Percentiles rank a stretch among this genome's conserved stretches.
phyloP scores from a whole-genome alignment of 2,888 invertebrate genomes.

The Exephanes ischioxanthus region DNA sequence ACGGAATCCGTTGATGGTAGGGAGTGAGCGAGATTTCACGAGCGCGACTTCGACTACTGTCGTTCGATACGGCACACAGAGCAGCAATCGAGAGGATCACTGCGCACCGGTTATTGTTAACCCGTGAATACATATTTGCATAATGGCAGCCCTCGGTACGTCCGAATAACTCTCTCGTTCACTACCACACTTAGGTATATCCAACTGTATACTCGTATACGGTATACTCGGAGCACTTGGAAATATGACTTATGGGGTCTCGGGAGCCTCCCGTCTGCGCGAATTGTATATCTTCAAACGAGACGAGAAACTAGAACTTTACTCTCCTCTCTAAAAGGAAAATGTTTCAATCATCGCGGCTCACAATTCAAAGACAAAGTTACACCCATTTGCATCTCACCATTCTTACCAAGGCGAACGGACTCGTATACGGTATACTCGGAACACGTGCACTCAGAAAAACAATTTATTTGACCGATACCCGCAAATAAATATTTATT shows the following conservation, averaged over 20 bases:
- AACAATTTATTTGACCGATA: background rate
- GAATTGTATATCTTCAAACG: slow-evolving; percentile 44
- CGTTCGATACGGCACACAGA: slow-evolving; percentile 46
- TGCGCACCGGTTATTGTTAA: slow-evolving; percentile 58
- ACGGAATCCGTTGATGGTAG: slow-evolving; percentile 22
- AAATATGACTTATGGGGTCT: slow-evolving; percentile 61
- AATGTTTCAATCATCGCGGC: slow-evolving; percentile 59
- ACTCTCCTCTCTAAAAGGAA: slow-evolving; percentile 29
- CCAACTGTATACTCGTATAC: background rate
- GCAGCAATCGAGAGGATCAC: slow-evolving; percentile 59
- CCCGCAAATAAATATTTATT: too few species aligned
- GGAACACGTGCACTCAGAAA: slow-evolving; percentile 28
- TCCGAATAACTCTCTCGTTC: slow-evolving; percentile 53
- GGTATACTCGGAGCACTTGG: slow-evolving; percentile 52
- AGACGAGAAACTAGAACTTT: slow-evolving; percentile 38
- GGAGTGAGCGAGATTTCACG: slow-evolving; percentile 45
- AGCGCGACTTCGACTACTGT: slow-evolving; percentile 37
- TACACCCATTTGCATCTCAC: background rate
- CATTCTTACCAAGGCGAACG: background rate
- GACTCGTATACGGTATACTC: background rate
- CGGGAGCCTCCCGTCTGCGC: slow-evolving; percentile 39
- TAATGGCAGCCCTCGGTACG: slow-evolving; percentile 60
- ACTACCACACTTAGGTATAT: background rate
- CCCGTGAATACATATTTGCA: slow-evolving; percentile 64
- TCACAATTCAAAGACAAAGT: background rate